Base-by-base conservation (phyloP, 2,888 invertebrate genomes). In the Carabus problematicus region DNA sequence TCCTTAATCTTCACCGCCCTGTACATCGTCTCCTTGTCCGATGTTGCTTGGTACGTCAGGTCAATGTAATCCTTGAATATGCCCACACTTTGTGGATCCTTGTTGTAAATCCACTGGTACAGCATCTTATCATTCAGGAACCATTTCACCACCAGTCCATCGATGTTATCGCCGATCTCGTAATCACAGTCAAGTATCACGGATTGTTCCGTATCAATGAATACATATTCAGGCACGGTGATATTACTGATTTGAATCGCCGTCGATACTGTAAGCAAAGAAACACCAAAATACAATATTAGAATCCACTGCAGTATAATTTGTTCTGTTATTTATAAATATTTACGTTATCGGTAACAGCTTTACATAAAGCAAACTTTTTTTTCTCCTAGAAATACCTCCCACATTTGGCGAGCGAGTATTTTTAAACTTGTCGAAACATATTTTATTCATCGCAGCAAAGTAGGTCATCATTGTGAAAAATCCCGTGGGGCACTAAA, bases 1-100 rank as follows among this genome's bases (percentile, higher is more conserved):
- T 81, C 74, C 47, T 71, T 78, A 73, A 88, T 84, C 76, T 84
- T 83, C 76, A 88, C 81, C 19, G 87, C 87, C 71, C 86, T 79
- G 73, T 83, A 82, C 82, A 81, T 82, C 18, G 81, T 82, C 60
- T 76, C 74, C 7, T 78, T 76, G 73, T 82, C 79, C 70, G 81
- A 76, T 56, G 82, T 80, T 8, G 81, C 82, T 70, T 77, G 79
- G 75, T 83, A 83, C 40, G 73, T 75, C 14, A 80, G 74, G 73
- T 85, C 84, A 58, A 85, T 77, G 71, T 81, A 78, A 64, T 81
- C 78, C 54, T 79, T 79, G 12, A 80, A 76, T 11, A 75, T 72
- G 18, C 81, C 82, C 56, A 75, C 74, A 0, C 82, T 81, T 67
- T 76, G 77, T 1, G 83, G 83, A 29, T 73, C 70, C 0, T 75